Base-by-base conservation (phyloP, 2,113 vertebrate genomes). In the Spermophilus dauricus region DNA sequence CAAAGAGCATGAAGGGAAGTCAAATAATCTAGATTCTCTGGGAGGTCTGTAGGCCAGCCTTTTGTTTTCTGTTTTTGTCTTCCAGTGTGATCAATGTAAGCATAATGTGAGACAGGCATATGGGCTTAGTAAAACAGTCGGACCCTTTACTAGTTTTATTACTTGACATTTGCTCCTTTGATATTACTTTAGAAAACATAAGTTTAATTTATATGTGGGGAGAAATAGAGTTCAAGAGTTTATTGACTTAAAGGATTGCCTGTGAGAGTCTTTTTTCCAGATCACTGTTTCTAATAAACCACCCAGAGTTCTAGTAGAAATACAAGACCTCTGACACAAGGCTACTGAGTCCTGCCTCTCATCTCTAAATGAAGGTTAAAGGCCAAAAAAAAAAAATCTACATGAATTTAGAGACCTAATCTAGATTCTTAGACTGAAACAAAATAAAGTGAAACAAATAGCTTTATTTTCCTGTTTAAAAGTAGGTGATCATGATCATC, bases 1-100 rank as follows among this genome's bases (percentile, higher is more conserved):
- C 32, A 61, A 2, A 48, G 26, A 0, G 6, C 2, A 22, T 39
- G 30, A 0, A n/a, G 1, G 3, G 0, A 34, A 2, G 1, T 48
- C 24, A 65, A 6, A 86, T 48, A 34, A 45, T 32, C 37, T 58
- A 30, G 9, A 63, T 51, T 17, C 18, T 63, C 26, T 48, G 22
- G 14, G 22, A 53, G 34, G 9, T 58, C 63, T 56, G n/a, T 58
- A 53, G 12, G 70, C 5, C 17, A 88, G 32, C 20, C 20, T 75
- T 88, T 61, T 30, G 37, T 20, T 70, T 65, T 39, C 30, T 87
- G 42, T 1, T 51, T 56, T 34, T 42, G 28, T 26, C 16, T 87
- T 42, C 12, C 30, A 77, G 22, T 26, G 1, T 65, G 32, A 75
- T 12, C 20, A 63, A 37, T 16, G 4, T 34, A 30, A 22, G 24